Percentiles rank a stretch among this genome's conserved stretches.
Conservation (phyloP, 2,113 vertebrate genomes). For the Sialia sialis region DNA sequence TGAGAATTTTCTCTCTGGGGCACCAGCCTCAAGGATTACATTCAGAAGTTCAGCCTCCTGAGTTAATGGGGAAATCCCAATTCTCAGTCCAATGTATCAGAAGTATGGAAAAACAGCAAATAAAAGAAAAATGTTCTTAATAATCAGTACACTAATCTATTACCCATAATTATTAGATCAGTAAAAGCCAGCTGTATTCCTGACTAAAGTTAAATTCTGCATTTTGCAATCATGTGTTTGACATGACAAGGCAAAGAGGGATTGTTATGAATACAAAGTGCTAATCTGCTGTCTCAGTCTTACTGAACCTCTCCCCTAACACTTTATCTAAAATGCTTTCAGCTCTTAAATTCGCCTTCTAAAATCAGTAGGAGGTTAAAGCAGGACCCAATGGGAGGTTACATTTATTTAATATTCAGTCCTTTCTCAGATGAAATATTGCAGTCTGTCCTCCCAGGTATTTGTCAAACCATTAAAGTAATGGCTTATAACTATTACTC, state of each 20-base stretch:
- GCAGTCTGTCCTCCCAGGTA: slow-evolving; percentile 74
- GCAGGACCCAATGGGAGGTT: slow-evolving; percentile 72
- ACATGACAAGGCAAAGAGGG: slow-evolving; percentile 65
- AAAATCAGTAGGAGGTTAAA: slow-evolving; percentile 77
- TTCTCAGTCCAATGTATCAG: not conserved
- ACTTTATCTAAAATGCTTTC: slow-evolving; percentile 75
- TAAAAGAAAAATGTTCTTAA: slow-evolving; percentile 2
- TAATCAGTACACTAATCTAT: not conserved
- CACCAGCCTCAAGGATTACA: not conserved
- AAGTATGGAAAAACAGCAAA: not conserved
- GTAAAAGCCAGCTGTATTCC: not conserved
- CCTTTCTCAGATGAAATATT: slow-evolving; percentile 76
- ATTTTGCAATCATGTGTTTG: slow-evolving; percentile 56
- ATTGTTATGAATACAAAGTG: slow-evolving; percentile 65
- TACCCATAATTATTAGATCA: not conserved
- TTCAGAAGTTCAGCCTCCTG: not conserved
- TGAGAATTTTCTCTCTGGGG: not conserved
- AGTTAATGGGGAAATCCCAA: not conserved
- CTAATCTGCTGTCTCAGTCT: slow-evolving; percentile 68
- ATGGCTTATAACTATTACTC: slow-evolving; percentile 77
- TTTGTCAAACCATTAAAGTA: slow-evolving; percentile 79
- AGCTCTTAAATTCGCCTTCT: slow-evolving; percentile 74
- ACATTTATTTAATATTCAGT: slow-evolving; percentile 81
- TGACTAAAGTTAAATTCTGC: slow-evolving; percentile 62
- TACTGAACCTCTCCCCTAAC: slow-evolving; percentile 65